These are phyloP conservation scores for Carposina sasakii DNA, from an alignment of 1,140 invertebrate genomes.

Conservation along the genomic window DNA sequence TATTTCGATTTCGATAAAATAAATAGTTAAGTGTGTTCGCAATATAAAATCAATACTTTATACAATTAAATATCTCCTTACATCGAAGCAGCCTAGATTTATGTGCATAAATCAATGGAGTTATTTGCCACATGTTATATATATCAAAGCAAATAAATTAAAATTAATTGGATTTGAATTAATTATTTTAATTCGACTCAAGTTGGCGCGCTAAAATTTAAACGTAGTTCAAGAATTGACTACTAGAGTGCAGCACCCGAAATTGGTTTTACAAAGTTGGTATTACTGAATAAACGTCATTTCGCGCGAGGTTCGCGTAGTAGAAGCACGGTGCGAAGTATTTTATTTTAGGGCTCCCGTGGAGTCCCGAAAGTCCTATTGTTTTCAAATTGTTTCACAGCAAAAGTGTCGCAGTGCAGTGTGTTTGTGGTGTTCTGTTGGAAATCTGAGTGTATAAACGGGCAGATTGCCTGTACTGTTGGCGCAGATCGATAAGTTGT, in stretches of 20 bases:
- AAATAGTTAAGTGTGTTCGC: constrained; percentile 26
- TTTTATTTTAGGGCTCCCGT: constrained; percentile 37
- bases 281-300: too few species aligned
- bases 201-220: constrained; percentile 56
- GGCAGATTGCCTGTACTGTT: constrained; percentile 14
- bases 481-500: constrained; percentile 49
- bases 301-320: constrained; percentile 50
- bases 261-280: too few species aligned
- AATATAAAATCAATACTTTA: constrained; percentile 61
- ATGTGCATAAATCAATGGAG: too few species aligned
- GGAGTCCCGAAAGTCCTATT: constrained; percentile 30
- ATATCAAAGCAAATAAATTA: constrained; percentile 12
- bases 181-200: too few species aligned
- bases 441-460: too few species aligned
- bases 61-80: too few species aligned
- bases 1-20: too few species aligned
- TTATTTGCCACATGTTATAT: too few species aligned
- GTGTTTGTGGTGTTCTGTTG: constrained; percentile 11
- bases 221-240: constrained; percentile 27
- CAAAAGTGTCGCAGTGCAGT: constrained; percentile 50
- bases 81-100: too few species aligned
- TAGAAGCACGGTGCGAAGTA: too few species aligned
- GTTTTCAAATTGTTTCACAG: too few species aligned
- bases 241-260: constrained; percentile 37
- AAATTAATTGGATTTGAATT: too few species aligned